Conservation (phyloP, 2,797 vertebrate genomes). For the Anomalospiza imberbis region DNA sequence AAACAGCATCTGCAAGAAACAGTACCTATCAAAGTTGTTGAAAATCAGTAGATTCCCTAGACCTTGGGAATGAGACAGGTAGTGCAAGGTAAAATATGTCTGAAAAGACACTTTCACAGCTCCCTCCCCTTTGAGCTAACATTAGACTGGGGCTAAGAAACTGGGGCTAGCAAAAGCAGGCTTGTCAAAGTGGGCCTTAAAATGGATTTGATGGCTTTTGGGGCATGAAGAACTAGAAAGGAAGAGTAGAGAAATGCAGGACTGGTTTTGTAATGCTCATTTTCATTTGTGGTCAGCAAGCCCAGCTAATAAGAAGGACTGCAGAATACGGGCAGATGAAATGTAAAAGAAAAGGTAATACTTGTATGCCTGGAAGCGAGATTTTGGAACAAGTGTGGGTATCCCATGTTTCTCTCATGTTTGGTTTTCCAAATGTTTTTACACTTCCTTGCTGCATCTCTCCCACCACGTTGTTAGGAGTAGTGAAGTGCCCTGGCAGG, state of each 20-base stretch:
- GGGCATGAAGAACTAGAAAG: neutral
- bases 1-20: constrained; percentile 18
- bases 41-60: constrained; percentile 7
- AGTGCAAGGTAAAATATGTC: neutral
- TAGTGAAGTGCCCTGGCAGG: neutral
- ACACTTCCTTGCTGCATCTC: neutral
- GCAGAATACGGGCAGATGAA: neutral
- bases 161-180: neutral
- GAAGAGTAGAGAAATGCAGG: neutral
- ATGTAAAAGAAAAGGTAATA: neutral
- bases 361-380: neutral
- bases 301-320: neutral
- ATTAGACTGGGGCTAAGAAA: constrained; percentile 7
- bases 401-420: neutral
- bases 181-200: neutral
- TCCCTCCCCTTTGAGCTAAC: constrained; percentile 32
- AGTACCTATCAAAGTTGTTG: neutral
- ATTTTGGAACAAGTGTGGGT: neutral
- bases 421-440: neutral
- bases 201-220: neutral
- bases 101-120: neutral
- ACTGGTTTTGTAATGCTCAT: neutral
- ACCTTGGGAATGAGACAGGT: neutral
- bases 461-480: neutral
- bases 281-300: accelerated